These are phyloP conservation scores for Hydrozoanthus gracilis DNA, from an alignment of 92 coral and sea anemone species.

Conservation along the genomic window DNA sequence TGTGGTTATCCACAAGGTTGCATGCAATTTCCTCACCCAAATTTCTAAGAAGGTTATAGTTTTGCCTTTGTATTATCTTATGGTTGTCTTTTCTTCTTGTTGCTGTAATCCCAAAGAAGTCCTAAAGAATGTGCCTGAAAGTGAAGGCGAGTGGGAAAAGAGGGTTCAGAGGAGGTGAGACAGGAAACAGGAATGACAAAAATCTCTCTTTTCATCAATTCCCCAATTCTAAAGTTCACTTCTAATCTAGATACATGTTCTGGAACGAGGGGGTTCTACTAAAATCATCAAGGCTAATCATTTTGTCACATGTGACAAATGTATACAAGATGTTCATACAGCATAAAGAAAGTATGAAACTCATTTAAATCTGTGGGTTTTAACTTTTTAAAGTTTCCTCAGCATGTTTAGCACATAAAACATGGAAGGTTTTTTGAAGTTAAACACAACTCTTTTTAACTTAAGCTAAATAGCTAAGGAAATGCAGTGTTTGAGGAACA, in stretches of 20 bases:
- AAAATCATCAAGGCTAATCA: neutral
- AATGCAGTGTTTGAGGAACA: conserved; percentile 36
- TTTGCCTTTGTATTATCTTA: neutral
- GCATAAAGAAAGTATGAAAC: conserved; percentile 3
- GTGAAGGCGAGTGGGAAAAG: neutral
- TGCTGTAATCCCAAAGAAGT: conserved; percentile 9
- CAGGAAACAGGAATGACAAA: conserved; percentile 3
- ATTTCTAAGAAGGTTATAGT: conserved; percentile 18
- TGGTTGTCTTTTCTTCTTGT: conserved; percentile 8
- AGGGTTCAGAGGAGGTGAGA: conserved; percentile 13
- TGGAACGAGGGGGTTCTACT: neutral
- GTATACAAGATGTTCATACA: neutral
- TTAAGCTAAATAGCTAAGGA: conserved; percentile 13
- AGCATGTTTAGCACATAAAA: conserved; percentile 41
- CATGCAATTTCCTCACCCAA: conserved; percentile 3
- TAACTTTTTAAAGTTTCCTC: conserved; percentile 22
- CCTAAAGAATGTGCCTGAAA: conserved; percentile 7
- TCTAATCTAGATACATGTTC: neutral
- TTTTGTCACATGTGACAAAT: neutral
- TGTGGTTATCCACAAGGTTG: conserved; percentile 6
- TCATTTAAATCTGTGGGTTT: conserved; percentile 18
- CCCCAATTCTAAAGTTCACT: conserved; percentile 6
- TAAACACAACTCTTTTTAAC: conserved; percentile 10
- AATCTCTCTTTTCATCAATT: neutral
- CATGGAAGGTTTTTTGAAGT: conserved; percentile 12